These are phyloP conservation scores for Ephialtes manifestator DNA, from an alignment of 2,888 invertebrate species.

Conservation along the genomic window DNA sequence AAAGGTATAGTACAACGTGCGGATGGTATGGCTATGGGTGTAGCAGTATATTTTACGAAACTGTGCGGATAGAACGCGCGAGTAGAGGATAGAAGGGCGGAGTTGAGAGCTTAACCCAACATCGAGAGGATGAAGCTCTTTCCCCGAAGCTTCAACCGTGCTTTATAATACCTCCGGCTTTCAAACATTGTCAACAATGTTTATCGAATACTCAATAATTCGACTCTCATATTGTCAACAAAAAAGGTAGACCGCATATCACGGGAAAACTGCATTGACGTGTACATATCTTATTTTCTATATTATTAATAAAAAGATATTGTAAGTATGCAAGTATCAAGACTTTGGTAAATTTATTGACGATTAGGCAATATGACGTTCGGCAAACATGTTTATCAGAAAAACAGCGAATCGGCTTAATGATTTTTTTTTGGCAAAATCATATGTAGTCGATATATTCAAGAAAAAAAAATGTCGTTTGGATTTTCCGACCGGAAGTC, in stretches of 20 bases:
- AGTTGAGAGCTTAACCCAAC: slow-evolving; percentile 49
- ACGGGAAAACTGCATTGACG: no score
- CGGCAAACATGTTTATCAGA: no score
- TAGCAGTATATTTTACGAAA: slow-evolving; percentile 48
- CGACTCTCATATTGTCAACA: slow-evolving; percentile 36
- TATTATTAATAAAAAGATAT: no score
- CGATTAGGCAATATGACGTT: no score
- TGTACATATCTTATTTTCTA: no score
- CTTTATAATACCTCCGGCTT: slow-evolving; percentile 63
- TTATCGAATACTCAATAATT: slow-evolving; percentile 66
- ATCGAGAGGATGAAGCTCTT: slow-evolving; percentile 49
- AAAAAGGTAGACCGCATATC: slow-evolving; percentile 2
- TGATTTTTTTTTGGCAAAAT: no score
- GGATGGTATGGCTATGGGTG: not conserved
- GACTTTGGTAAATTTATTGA: no score
- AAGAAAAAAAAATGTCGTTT: no score
- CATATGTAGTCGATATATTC: no score
- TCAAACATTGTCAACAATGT: slow-evolving; percentile 67
- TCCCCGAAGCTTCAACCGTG: slow-evolving; percentile 43
- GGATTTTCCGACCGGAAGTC: no score
- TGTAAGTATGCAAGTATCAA: no score
- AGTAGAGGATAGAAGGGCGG: slow-evolving; percentile 13
- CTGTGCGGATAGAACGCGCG: slow-evolving; percentile 1
- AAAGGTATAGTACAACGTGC: not conserved
- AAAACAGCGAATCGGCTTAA: no score